These are phyloP conservation scores for Furcifer pardalis DNA, from an alignment of 2,797 vertebrate genomes.

Conservation along the genomic window DNA sequence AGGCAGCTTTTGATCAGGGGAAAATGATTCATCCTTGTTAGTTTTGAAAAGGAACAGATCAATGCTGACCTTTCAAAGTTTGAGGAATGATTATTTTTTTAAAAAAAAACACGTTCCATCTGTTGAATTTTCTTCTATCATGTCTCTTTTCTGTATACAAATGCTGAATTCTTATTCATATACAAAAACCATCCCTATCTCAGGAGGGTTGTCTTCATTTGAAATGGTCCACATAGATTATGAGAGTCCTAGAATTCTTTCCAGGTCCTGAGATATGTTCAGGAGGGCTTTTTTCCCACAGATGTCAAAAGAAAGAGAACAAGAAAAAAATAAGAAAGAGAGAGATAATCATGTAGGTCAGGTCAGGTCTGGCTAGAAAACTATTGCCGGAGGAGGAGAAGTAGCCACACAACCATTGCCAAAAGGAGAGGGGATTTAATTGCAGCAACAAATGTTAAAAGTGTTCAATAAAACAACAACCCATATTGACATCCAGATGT, in stretches of 20 bases:
- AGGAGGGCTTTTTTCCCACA: slow-evolving; percentile 67
- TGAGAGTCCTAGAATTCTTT: slow-evolving; percentile 50
- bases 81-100: slow-evolving; percentile 10
- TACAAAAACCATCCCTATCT: slow-evolving; percentile 46
- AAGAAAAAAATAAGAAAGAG: slow-evolving; percentile 56
- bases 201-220: slow-evolving; percentile 49
- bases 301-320: slow-evolving; percentile 51
- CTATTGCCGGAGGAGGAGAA: slow-evolving; percentile 60
- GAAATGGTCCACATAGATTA: slow-evolving; percentile 52
- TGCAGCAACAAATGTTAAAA: slow-evolving; percentile 72
- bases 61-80: slow-evolving; percentile 57
- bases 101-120: slow-evolving; percentile 44
- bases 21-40: slow-evolving; percentile 65
- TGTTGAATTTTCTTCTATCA: slow-evolving; percentile 48
- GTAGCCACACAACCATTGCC: slow-evolving; percentile 57
- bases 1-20: slow-evolving; percentile 65
- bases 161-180: slow-evolving; percentile 49
- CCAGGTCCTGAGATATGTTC: slow-evolving; percentile 63
- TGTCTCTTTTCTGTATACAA: slow-evolving; percentile 48
- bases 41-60: slow-evolving; percentile 61
- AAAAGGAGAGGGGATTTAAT: slow-evolving; percentile 64
- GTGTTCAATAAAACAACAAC: slow-evolving; percentile 65
- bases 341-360: slow-evolving; percentile 55
- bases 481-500: slow-evolving; percentile 73
- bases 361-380: slow-evolving; percentile 69